phyloP scores from a whole-genome alignment of 1,140 invertebrate genomes.

The Tenebrio molitor region DNA sequence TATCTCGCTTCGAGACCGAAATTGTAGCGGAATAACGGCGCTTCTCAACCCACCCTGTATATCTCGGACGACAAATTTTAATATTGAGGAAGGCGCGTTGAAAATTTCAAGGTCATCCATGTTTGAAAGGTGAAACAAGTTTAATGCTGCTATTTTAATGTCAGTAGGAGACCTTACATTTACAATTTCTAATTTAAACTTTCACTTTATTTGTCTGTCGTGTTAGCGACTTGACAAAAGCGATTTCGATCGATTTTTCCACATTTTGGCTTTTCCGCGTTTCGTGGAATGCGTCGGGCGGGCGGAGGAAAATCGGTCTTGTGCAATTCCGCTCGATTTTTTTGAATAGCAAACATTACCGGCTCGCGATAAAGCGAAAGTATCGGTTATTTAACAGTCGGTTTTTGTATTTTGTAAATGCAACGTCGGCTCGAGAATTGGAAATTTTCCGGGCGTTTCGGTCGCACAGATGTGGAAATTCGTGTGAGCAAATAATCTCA shows the following conservation, averaged over 20 bases:
- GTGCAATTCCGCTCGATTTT: no score
- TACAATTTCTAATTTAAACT: slow-evolving; percentile 55
- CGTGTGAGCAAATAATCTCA: background rate
- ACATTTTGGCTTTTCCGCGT: background rate
- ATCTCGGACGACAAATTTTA: background rate
- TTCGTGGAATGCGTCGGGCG: no score
- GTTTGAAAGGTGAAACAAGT: slow-evolving; percentile 50
- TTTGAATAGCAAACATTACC: no score
- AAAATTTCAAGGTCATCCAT: slow-evolving; percentile 38
- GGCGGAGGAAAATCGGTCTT: no score
- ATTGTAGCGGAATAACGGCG: no score
- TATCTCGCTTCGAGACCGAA: no score
- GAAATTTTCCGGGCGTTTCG: no score
- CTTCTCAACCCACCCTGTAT: background rate
- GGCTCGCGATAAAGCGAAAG: no score
- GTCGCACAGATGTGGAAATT: no score
- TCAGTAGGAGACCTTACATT: slow-evolving; percentile 54
- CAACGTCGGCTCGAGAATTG: no score
- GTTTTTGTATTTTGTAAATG: no score
- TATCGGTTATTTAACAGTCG: no score
- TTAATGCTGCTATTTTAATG: slow-evolving; percentile 52
- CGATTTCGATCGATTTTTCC: background rate
- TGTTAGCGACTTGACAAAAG: slow-evolving; percentile 3
- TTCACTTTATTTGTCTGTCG: slow-evolving; percentile 54
- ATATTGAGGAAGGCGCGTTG: slow-evolving; percentile 4